These are phyloP conservation scores for Agelaius tricolor DNA, from an alignment of 2,113 vertebrate species.

Conservation along the genomic window DNA sequence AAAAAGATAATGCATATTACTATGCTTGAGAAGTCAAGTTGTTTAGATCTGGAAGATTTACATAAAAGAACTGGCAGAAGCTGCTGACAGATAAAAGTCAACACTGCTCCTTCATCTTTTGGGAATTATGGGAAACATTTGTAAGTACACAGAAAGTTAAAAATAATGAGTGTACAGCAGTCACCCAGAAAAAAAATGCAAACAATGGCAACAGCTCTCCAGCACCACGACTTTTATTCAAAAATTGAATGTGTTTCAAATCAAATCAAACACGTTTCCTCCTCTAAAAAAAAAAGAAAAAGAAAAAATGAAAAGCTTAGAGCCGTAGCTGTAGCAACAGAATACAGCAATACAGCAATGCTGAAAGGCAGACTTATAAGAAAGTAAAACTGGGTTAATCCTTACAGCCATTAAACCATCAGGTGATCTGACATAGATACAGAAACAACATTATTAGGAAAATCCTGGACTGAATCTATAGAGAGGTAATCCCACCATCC, in stretches of 20 bases:
- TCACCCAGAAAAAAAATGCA: not conserved
- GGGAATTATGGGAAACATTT: conserved; percentile 37
- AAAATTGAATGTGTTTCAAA: not conserved
- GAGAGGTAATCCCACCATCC: not conserved
- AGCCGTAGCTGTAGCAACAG: not conserved
- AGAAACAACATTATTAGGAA: not conserved
- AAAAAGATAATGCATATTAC: not conserved
- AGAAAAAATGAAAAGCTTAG: not conserved
- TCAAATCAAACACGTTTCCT: conserved; percentile 26
- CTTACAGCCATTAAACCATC: not conserved
- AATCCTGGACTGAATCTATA: not conserved
- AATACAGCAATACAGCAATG: not conserved
- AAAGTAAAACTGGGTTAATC: conserved; percentile 36
- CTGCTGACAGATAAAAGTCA: conserved; percentile 42
- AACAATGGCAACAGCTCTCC: not conserved
- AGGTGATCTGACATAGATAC: not conserved
- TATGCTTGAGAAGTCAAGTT: conserved; percentile 4
- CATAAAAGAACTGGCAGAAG: conserved; percentile 23
- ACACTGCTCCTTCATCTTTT: conserved; percentile 13
- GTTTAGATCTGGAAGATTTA: conserved; percentile 48
- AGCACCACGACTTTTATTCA: not conserved
- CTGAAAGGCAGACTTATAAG: not conserved
- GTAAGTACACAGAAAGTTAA: conserved; percentile 1
- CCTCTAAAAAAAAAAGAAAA: too few species aligned
- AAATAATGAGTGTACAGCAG: not conserved